Evolutionary conservation across 2,113 vertebrate genomes (phyloP).

Genomic region (Indicator indicator): DNA sequence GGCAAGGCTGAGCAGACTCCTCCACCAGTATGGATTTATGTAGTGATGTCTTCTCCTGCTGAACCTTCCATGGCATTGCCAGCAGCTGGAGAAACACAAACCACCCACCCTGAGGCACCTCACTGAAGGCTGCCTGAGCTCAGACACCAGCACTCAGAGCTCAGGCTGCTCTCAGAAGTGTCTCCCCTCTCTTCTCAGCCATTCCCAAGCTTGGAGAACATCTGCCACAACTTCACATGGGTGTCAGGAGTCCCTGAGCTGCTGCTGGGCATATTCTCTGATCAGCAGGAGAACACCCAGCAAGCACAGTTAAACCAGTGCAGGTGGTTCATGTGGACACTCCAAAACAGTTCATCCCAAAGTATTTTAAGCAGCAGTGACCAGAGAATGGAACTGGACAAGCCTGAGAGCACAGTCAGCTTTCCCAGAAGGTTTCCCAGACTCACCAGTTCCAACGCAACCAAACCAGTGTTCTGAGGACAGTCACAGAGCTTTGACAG

Average conservation of each 20-base stretch:
- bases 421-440: background rate
- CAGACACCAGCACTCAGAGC: background rate
- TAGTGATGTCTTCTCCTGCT: background rate
- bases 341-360: background rate
- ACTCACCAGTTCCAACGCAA: background rate
- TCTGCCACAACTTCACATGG: background rate
- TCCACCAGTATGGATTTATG: background rate
- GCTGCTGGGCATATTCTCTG: background rate
- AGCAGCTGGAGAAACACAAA: background rate
- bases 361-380: background rate
- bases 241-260: conserved; percentile 44
- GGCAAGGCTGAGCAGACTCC: background rate
- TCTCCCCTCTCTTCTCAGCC: background rate
- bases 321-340: background rate
- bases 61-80: background rate
- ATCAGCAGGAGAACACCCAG: background rate
- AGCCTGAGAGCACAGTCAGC: background rate
- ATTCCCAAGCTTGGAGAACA: background rate
- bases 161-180: background rate
- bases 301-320: conserved; percentile 1
- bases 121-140: background rate
- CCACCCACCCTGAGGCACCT: background rate
- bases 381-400: background rate
- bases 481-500: background rate
- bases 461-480: background rate